Evolutionary conservation across 2,113 vertebrate genomes (phyloP).

Genomic region (Upupa epops): DNA sequence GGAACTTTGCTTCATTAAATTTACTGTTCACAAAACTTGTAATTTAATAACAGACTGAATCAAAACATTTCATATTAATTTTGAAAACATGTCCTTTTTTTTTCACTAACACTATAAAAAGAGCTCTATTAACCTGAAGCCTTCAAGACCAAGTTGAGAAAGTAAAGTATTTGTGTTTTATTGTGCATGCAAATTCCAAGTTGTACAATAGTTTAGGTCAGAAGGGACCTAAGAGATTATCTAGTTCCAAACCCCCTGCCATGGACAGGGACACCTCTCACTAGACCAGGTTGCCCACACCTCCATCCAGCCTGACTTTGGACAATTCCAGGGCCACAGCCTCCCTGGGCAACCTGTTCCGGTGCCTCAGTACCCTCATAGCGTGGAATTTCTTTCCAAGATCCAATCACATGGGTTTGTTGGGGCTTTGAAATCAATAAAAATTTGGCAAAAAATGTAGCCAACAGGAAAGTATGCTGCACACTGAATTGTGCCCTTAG

Average conservation of each 20-base stretch:
- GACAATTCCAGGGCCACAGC: no score
- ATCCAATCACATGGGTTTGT: no score
- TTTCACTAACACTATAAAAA: not conserved
- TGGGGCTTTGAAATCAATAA: not conserved
- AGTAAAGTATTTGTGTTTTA: not conserved
- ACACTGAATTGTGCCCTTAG: not conserved
- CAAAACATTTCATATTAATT: not conserved
- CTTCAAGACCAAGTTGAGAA: not conserved
- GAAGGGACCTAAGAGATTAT: no score
- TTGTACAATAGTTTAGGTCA: no score
- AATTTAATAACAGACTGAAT: not conserved
- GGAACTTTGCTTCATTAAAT: not conserved
- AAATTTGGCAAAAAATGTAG: not conserved
- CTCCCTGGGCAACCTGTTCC: no score
- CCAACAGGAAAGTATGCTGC: not conserved
- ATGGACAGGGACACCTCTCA: no score
- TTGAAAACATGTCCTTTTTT: not conserved
- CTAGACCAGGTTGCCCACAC: no score
- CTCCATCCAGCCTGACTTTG: no score
- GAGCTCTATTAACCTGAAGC: not conserved
- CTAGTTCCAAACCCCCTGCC: no score
- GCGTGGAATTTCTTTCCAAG: no score
- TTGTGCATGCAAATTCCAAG: no score
- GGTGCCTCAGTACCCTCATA: no score
- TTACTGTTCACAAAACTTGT: not conserved